phyloP scores from a whole-genome alignment of 1,140 invertebrate species.

The Eulimnadia texana region DNA sequence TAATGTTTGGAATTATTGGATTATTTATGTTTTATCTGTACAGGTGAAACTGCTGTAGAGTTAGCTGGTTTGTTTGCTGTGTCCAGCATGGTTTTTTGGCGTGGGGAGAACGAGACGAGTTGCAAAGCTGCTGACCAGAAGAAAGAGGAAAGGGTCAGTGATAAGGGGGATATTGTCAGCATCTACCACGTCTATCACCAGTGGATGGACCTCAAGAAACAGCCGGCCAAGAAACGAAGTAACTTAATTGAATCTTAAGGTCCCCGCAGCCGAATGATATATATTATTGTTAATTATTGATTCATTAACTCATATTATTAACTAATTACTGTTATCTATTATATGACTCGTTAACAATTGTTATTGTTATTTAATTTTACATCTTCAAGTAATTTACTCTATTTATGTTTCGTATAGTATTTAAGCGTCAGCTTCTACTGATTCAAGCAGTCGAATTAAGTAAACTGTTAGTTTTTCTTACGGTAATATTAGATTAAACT shows the following conservation, averaged over 20 bases:
- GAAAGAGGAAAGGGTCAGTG: neutral
- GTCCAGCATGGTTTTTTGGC: constrained; percentile 6
- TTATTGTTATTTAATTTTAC: too few species aligned
- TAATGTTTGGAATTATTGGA: neutral
- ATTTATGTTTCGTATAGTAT: too few species aligned
- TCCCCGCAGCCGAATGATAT: too few species aligned
- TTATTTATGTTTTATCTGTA: neutral
- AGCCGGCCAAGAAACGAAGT: neutral
- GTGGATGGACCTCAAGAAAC: neutral
- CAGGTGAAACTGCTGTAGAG: neutral
- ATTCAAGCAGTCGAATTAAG: too few species aligned
- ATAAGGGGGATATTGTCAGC: neutral
- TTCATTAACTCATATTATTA: too few species aligned
- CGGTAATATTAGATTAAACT: too few species aligned
- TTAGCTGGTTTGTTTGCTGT: constrained; percentile 2
- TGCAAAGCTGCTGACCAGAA: constrained; percentile 1
- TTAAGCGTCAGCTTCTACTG: too few species aligned
- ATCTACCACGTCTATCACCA: neutral
- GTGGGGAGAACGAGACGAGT: neutral
- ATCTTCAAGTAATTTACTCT: too few species aligned
- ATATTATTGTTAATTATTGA: too few species aligned
- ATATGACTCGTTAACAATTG: too few species aligned
- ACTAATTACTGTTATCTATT: too few species aligned
- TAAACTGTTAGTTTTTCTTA: too few species aligned
- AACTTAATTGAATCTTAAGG: neutral